Percentiles rank a stretch among this genome's conserved stretches.
Evolutionary conservation across 2,113 vertebrate species (phyloP).

Genomic region (Lutjanus erythropterus): DNA sequence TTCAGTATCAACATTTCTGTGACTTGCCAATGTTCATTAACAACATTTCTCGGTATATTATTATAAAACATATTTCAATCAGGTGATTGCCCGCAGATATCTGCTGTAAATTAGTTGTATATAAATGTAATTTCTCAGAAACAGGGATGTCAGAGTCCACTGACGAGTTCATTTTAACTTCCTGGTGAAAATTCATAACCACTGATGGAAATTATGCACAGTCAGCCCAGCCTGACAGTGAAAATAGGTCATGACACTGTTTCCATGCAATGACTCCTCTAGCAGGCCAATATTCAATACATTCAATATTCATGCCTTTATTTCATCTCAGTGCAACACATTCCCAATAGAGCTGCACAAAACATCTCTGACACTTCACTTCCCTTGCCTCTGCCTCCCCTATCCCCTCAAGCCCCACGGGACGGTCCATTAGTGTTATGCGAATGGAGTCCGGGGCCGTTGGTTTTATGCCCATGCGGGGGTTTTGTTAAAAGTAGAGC

Average conservation of each 20-base stretch:
- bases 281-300: constrained; percentile 41
- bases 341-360: constrained; percentile 40
- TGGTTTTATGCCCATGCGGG: constrained; percentile 33
- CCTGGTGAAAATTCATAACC: constrained; percentile 8
- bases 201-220: constrained; percentile 2
- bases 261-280: constrained; percentile 18
- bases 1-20: no score
- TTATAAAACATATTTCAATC: no score
- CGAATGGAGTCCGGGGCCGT: constrained; percentile 19
- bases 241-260: constrained; percentile 43
- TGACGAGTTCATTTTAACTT: background rate
- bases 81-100: no score
- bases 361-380: constrained; percentile 41
- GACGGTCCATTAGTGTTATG: constrained; percentile 37
- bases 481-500: constrained; percentile 59
- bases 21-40: no score
- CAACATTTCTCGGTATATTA: no score
- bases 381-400: constrained; percentile 10
- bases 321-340: constrained; percentile 32
- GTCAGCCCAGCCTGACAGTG: background rate
- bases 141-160: no score
- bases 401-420: constrained; percentile 30
- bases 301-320: constrained; percentile 54
- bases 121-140: no score
- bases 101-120: no score